Evolutionary conservation across 2,113 vertebrate species (phyloP).

Genomic region (Triplophysa rosa): DNA sequence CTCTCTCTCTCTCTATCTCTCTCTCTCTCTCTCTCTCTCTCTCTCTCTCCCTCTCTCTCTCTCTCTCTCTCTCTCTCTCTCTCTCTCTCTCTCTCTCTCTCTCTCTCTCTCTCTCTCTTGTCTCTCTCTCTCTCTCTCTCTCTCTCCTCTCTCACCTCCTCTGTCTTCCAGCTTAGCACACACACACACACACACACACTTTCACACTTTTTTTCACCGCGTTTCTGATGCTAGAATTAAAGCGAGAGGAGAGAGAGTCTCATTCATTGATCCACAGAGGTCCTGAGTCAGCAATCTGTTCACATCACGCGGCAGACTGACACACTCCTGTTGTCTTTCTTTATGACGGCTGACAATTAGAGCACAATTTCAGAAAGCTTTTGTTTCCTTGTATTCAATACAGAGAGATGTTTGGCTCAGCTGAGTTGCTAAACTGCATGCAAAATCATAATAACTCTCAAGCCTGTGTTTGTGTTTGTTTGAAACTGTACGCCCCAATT

Average conservation of each 20-base stretch:
- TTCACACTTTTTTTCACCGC: not conserved
- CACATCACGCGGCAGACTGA: constrained; percentile 44
- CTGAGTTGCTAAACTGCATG: constrained; percentile 36
- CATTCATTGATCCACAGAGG: constrained; percentile 35
- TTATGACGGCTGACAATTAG: constrained; percentile 27
- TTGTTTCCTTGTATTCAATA: constrained; percentile 50
- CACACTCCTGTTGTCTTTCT: constrained; percentile 31
- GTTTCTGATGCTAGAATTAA: constrained; percentile 15
- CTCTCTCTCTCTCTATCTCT: too few relatives aligned
- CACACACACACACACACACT: not conserved
- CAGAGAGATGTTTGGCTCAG: constrained; percentile 48
- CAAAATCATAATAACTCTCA: constrained; percentile 56
- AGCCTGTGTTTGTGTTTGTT: constrained; percentile 27
- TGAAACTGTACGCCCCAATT: not conserved
- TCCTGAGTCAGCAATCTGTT: constrained; percentile 48
- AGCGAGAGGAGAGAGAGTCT: constrained; percentile 4
- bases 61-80: too few relatives aligned
- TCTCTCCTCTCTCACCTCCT: too few relatives aligned
- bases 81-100: too few relatives aligned
- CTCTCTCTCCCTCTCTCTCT: too few relatives aligned
- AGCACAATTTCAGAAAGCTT: constrained; percentile 45
- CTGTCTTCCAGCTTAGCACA: too few relatives aligned
- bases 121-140: too few relatives aligned
- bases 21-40: too few relatives aligned
- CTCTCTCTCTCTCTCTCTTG: too few relatives aligned